Conservation (phyloP, 2,113 vertebrate genomes). For the Pelvicachromis taeniatus region DNA sequence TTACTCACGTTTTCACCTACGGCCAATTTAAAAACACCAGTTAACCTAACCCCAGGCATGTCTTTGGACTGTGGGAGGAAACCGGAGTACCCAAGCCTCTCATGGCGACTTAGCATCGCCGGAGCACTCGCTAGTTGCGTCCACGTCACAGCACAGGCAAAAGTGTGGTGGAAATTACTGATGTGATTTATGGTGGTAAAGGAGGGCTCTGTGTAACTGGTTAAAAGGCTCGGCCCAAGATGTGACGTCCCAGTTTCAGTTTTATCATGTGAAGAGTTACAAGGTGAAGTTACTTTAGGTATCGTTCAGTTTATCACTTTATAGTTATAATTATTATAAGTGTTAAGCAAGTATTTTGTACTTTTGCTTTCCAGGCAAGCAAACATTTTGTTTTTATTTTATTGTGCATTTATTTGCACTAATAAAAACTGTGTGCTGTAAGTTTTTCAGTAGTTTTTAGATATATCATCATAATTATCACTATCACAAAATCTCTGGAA, state of each 20-base stretch:
- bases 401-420: not conserved
- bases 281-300: not conserved
- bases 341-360: not conserved
- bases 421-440: not conserved
- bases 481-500: not conserved
- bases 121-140: not conserved
- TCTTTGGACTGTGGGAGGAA: not conserved
- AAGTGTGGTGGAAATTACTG: not conserved
- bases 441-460: not conserved
- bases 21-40: not conserved
- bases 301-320: not conserved
- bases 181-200: not conserved
- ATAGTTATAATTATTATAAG: not conserved
- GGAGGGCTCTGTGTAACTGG: not conserved
- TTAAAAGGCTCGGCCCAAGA: not conserved
- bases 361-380: not conserved
- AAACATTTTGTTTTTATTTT: not conserved
- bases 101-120: not conserved
- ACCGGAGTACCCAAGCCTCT: not conserved
- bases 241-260: not conserved
- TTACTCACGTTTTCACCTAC: not conserved
- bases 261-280: not conserved
- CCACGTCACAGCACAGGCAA: not conserved
- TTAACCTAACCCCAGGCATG: not conserved
- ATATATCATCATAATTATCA: not conserved